Evolutionary conservation across 2,888 invertebrate genomes (phyloP).

Genomic region (Bombylius major): DNA sequence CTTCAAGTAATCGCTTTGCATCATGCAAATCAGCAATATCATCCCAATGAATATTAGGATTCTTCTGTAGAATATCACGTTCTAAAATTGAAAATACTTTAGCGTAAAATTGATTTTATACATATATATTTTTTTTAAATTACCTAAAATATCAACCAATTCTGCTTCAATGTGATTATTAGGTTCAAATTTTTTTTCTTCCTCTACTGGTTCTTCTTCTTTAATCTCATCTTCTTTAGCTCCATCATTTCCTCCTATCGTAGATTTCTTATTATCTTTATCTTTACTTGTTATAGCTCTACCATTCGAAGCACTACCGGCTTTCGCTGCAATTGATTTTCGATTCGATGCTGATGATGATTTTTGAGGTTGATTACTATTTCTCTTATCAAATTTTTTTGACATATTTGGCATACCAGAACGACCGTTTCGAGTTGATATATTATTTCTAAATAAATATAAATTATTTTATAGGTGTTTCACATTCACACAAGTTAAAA

Average conservation of each 20-base stretch:
- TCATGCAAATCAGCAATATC: conserved; percentile 84
- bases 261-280: background rate
- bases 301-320: conserved; percentile 9
- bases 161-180: conserved; percentile 71
- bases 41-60: conserved; percentile 92
- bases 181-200: conserved; percentile 77
- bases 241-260: background rate
- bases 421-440: conserved; percentile 9
- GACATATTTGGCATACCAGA: conserved; percentile 9
- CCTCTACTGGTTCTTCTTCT: conserved; percentile 44
- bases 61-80: conserved; percentile 91
- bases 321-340: background rate
- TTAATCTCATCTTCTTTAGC: conserved; percentile 51
- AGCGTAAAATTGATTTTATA: background rate
- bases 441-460: background rate
- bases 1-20: conserved; percentile 82
- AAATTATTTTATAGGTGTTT: too few species aligned
- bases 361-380: background rate
- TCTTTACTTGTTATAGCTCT: conserved; percentile 9
- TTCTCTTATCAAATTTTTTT: conserved; percentile 4
- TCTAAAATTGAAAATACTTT: conserved; percentile 40
- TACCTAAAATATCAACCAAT: conserved; percentile 80
- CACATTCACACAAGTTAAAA: too few species aligned
- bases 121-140: too few species aligned
- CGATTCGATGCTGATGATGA: background rate